Conservation (phyloP, 2,797 vertebrate genomes). For the Eleutherodactylus coqui region DNA sequence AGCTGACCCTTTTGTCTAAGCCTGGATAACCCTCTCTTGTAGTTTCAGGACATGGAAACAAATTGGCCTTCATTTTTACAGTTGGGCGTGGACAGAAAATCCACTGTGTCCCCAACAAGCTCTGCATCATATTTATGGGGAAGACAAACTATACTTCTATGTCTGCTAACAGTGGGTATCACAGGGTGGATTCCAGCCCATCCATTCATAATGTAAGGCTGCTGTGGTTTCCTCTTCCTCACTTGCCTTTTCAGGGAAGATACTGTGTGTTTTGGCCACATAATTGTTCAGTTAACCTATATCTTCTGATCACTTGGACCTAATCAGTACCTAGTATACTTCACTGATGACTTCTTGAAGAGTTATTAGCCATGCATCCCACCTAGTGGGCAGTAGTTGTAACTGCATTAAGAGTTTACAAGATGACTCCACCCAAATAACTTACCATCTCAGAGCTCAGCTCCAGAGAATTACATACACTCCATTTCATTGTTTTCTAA, state of each 20-base stretch:
- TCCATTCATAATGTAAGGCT: neutral
- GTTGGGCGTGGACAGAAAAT: no score
- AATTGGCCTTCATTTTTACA: no score
- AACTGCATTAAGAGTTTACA: neutral
- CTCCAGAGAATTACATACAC: neutral
- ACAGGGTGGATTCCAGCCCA: no score
- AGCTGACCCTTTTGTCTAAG: no score
- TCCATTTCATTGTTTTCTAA: neutral
- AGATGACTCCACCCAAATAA: neutral
- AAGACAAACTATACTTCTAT: no score
- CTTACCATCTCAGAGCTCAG: neutral
- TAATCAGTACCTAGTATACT: neutral
- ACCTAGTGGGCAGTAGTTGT: neutral
- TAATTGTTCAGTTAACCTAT: neutral
- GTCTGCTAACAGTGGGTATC: no score
- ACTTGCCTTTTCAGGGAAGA: neutral
- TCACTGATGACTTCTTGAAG: neutral
- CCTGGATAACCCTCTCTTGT: no score
- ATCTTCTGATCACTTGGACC: neutral
- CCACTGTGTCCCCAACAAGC: no score
- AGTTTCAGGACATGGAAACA: no score
- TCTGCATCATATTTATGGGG: no score
- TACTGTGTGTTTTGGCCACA: neutral
- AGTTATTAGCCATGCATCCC: neutral
- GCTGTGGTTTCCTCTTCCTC: neutral